A percentile compares a stretch with the other conserved stretches of the same genome.
Evolutionary conservation across 2,113 vertebrate species (phyloP).

Genomic region (Collichthys lucidus): DNA sequence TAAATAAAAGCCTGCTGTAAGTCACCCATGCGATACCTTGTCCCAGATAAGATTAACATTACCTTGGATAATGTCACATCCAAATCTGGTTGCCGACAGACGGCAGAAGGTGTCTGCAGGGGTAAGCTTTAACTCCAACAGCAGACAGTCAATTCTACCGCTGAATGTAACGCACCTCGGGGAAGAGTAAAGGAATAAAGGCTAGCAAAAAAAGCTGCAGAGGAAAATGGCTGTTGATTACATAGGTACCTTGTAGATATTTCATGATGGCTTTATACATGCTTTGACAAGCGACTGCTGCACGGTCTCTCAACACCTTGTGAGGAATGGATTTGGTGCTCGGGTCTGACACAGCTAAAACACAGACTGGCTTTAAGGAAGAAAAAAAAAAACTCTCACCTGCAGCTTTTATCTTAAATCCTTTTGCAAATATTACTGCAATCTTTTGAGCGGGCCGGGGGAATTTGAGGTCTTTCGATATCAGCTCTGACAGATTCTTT

Average conservation of each 20-base stretch:
- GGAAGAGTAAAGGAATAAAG: conserved; percentile 36
- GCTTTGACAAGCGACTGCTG: conserved; percentile 55
- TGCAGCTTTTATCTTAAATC: conserved; percentile 75
- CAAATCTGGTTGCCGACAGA: conserved; percentile 49
- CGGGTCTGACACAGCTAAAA: conserved; percentile 51
- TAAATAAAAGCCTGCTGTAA: conserved; percentile 55
- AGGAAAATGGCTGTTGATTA: conserved; percentile 51
- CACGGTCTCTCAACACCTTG: conserved; percentile 29
- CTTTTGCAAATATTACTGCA: conserved; percentile 78
- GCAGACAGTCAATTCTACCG: conserved; percentile 31
- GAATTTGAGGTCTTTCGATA: conserved; percentile 71
- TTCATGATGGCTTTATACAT: conserved; percentile 32
- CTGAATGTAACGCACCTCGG: conserved; percentile 51
- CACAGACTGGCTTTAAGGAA: conserved; percentile 45
- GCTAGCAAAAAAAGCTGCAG: conserved; percentile 17
- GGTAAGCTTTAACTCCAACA: conserved; percentile 43
- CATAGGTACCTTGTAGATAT: conserved; percentile 35
- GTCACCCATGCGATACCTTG: conserved; percentile 63
- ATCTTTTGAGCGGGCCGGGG: conserved; percentile 67
- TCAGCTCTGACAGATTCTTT: conserved; percentile 76
- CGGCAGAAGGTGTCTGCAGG: conserved; percentile 55
- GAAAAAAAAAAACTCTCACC: conserved; percentile 63
- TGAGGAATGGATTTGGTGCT: conserved; percentile 49
- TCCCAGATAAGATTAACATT: conserved; percentile 75
- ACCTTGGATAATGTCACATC: conserved; percentile 69